Evolutionary conservation across 2,797 vertebrate genomes (phyloP).

Genomic region (Zenarchopterus dispar): DNA sequence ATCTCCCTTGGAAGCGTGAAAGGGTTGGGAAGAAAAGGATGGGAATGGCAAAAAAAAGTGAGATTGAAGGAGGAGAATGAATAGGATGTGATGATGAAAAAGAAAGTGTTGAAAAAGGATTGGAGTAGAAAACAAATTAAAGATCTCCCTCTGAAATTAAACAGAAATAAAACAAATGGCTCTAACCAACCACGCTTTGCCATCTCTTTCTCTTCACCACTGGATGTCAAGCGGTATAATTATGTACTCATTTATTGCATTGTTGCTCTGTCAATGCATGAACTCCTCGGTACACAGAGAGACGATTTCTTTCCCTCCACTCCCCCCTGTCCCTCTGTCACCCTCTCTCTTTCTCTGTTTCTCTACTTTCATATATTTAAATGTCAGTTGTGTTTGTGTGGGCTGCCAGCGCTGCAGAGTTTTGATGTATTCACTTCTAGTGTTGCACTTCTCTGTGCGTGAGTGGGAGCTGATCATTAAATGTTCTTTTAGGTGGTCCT

Average conservation of each 20-base stretch:
- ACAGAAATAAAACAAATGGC: conserved; percentile 43
- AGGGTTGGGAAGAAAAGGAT: not conserved
- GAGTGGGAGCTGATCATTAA: conserved; percentile 64
- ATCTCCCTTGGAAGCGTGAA: conserved; percentile 67
- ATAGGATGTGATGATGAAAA: conserved; percentile 77
- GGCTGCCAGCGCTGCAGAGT: conserved; percentile 56
- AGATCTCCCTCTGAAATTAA: conserved; percentile 67
- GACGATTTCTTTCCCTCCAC: conserved; percentile 51
- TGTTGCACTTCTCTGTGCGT: conserved; percentile 52
- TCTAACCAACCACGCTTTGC: conserved; percentile 48
- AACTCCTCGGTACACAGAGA: conserved; percentile 66
- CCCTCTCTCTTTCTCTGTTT: conserved; percentile 57
- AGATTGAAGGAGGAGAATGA: conserved; percentile 66
- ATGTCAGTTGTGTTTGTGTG: conserved; percentile 79
- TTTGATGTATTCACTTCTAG: conserved; percentile 64
- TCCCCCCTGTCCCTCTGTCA: conserved; percentile 37
- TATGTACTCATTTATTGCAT: conserved; percentile 78
- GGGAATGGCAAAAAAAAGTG: conserved; percentile 33
- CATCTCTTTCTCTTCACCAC: conserved; percentile 64
- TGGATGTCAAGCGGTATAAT: conserved; percentile 76
- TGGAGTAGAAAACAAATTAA: conserved; percentile 65
- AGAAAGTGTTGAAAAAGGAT: conserved; percentile 67
- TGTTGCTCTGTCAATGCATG: conserved; percentile 76
- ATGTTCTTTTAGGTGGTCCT: conserved; percentile 57
- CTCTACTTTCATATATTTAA: conserved; percentile 71